Evolutionary conservation across 2,797 vertebrate genomes (phyloP).

Genomic region (Neostethus bicornis): DNA sequence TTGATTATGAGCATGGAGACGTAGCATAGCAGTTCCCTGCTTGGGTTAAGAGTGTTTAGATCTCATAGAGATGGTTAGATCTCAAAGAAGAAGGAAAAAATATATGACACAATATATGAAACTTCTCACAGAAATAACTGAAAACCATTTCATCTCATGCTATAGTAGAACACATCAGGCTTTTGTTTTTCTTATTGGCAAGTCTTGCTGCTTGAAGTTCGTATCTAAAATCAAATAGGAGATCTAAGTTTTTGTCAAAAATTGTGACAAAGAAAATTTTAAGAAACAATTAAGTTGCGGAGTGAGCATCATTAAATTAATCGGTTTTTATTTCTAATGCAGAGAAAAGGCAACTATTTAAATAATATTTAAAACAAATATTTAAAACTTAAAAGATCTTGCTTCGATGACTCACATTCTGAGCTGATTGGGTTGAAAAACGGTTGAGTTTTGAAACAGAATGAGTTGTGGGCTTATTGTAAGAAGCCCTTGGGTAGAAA

Average conservation of each 20-base stretch:
- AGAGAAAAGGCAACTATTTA: too few relatives aligned
- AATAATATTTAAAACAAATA: too few relatives aligned
- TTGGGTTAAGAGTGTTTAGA: constrained; percentile 42
- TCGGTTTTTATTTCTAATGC: too few relatives aligned
- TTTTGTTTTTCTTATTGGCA: neutral
- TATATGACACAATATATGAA: constrained; percentile 32
- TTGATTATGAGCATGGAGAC: constrained; percentile 49
- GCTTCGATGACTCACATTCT: constrained; percentile 3
- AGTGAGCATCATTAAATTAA: too few relatives aligned
- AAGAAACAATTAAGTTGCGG: too few relatives aligned
- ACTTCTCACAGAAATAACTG: constrained; percentile 33
- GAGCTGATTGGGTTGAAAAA: neutral
- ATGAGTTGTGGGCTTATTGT: neutral
- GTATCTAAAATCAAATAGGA: too few relatives aligned
- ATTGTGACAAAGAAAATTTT: too few relatives aligned
- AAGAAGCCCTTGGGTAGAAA: constrained; percentile 8
- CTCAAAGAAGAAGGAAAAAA: constrained; percentile 32
- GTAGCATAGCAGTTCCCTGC: constrained; percentile 44
- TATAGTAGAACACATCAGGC: constrained; percentile 6
- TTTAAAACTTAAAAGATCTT: too few relatives aligned
- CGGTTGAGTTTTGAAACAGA: neutral
- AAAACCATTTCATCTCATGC: constrained; percentile 17
- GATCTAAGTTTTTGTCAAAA: too few relatives aligned
- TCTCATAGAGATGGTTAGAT: too few relatives aligned
- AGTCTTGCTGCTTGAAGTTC: too few relatives aligned